Evolutionary conservation across 2,113 vertebrate genomes (phyloP).

Genomic region (Talpa occidentalis): DNA sequence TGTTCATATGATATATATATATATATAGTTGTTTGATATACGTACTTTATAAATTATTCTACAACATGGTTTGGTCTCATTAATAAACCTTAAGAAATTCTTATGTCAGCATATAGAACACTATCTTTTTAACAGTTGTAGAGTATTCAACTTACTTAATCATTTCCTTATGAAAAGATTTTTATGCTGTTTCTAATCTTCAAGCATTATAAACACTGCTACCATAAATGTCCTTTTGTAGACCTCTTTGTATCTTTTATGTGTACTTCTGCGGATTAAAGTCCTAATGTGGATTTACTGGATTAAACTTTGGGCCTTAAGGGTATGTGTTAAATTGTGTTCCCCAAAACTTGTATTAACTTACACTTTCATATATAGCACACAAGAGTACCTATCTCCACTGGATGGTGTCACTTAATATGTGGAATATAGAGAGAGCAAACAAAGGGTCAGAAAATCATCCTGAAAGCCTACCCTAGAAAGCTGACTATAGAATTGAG

Average conservation of each 20-base stretch:
- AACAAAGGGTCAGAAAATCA: too few species aligned
- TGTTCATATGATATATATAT: neutral
- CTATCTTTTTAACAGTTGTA: conserved; percentile 8
- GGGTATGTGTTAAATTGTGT: conserved; percentile 5
- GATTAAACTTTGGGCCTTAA: conserved; percentile 38
- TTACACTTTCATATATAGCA: neutral
- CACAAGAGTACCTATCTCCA: neutral
- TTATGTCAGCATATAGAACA: neutral
- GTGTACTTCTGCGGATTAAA: neutral
- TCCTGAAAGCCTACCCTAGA: too few species aligned
- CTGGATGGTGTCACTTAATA: too few species aligned
- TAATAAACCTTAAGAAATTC: conserved; percentile 4
- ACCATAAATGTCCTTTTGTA: neutral
- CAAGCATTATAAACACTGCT: neutral
- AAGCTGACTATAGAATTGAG: too few species aligned
- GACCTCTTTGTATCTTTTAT: neutral
- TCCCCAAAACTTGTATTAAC: neutral
- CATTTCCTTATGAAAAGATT: neutral
- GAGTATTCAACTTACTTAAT: neutral
- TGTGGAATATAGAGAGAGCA: too few species aligned
- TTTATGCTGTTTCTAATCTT: conserved; percentile 18
- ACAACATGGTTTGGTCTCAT: conserved; percentile 7
- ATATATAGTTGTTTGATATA: neutral
- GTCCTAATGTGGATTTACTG: neutral
- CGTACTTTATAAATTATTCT: conserved; percentile 35